Conservation (phyloP, 2,797 vertebrate genomes). For the Lagorchestes hirsutus region DNA sequence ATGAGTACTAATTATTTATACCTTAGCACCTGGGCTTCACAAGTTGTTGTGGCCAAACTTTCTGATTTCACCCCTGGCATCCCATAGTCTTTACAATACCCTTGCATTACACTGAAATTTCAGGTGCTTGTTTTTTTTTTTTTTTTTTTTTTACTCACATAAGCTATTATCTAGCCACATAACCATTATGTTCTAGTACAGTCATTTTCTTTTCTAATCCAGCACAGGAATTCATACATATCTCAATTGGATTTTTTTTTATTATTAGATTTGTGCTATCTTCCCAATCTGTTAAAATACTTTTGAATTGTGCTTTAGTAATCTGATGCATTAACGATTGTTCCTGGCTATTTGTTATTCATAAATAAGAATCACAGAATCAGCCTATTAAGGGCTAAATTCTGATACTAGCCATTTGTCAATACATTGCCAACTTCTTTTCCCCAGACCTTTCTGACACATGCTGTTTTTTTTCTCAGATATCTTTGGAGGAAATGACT, state of each 20-base stretch:
- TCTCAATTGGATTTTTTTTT: background rate
- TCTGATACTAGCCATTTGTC: constrained; percentile 39
- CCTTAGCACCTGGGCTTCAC: background rate
- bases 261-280: background rate
- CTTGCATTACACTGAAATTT: background rate
- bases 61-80: background rate
- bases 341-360: background rate
- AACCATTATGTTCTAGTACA: background rate
- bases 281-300: background rate
- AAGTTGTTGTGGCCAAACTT: background rate
- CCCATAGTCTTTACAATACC: background rate
- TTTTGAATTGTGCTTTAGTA: background rate
- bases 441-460: background rate
- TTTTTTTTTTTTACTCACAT: background rate
- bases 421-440: constrained; percentile 37
- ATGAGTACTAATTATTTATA: background rate
- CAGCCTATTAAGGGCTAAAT: constrained; percentile 40
- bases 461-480: background rate
- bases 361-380: background rate
- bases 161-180: background rate
- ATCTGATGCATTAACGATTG: background rate
- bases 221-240: background rate
- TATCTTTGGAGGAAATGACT: constrained; percentile 37
- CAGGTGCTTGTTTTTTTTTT: background rate
- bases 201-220: background rate